Conservation (phyloP, 2,888 invertebrate species). For the Leptinotarsa juncta region DNA sequence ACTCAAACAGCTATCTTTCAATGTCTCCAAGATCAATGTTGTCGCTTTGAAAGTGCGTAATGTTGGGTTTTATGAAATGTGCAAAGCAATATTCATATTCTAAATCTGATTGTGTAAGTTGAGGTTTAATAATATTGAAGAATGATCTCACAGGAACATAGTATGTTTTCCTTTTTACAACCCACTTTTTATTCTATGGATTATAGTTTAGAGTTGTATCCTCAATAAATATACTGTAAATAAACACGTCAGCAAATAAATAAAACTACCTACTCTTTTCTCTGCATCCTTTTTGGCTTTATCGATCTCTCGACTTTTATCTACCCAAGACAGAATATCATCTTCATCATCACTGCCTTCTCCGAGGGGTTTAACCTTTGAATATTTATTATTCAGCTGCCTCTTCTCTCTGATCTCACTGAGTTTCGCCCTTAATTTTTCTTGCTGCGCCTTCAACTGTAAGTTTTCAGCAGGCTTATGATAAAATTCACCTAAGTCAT, state of each 20-base stretch:
- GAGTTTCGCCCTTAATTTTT: conserved; percentile 85
- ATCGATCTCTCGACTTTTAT: conserved; percentile 79
- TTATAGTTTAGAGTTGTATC: no score
- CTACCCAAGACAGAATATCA: conserved; percentile 86
- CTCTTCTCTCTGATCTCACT: conserved; percentile 83
- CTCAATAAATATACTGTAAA: no score
- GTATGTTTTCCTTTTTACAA: no score
- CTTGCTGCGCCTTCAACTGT: conserved; percentile 78
- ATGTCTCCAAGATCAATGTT: no score
- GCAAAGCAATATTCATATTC: no score
- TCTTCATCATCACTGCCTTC: conserved; percentile 78
- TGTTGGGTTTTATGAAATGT: no score
- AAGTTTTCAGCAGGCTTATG: conserved; percentile 87
- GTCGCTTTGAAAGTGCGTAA: no score
- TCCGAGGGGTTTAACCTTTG: conserved; percentile 72
- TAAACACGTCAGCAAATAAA: background rate
- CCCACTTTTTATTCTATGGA: no score
- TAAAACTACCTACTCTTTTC: conserved; percentile 73
- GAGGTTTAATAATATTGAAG: no score
- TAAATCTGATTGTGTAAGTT: no score
- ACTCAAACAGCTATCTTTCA: no score
- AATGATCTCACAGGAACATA: no score
- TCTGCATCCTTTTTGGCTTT: conserved; percentile 87
- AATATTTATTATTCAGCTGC: conserved; percentile 76
- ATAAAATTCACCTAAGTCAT: conserved; percentile 82